phyloP scores from a whole-genome alignment of 2,888 invertebrate species.

The Trissolcus japonicus region DNA sequence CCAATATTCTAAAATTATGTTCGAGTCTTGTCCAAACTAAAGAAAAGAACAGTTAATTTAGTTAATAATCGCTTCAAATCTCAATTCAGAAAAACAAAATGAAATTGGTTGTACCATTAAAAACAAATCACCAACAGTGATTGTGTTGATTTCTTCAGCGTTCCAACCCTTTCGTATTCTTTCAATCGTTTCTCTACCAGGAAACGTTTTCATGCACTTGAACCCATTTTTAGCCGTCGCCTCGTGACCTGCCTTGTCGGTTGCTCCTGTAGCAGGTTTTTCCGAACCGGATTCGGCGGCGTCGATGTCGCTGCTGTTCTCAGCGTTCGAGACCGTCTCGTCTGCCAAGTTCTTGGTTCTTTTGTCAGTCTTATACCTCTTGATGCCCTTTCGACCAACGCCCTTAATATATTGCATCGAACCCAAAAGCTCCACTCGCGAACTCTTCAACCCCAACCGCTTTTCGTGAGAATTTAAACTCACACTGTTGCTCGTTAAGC shows the following conservation, averaged over 20 bases:
- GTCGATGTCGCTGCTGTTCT: conserved; percentile 80
- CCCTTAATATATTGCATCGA: conserved; percentile 72
- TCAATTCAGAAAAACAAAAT: neutral
- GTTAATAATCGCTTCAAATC: neutral
- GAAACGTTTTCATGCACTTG: conserved; percentile 61
- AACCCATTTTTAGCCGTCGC: conserved; percentile 57
- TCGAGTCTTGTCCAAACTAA: conserved; percentile 85
- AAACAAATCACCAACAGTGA: conserved; percentile 93
- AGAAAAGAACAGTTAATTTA: conserved; percentile 42
- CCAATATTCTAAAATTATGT: conserved; percentile 87
- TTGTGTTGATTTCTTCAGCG: conserved; percentile 83
- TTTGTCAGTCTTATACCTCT: conserved; percentile 73
- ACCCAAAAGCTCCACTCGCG: conserved; percentile 77
- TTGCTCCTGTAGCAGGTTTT: conserved; percentile 73
- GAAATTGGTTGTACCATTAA: conserved; percentile 81
- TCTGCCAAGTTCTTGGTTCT: conserved; percentile 64
- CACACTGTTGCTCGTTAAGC: conserved; percentile 86
- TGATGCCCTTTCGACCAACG: conserved; percentile 73
- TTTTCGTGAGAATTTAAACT: conserved; percentile 87
- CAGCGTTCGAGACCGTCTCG: conserved; percentile 68
- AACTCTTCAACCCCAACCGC: conserved; percentile 80
- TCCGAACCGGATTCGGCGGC: conserved; percentile 76
- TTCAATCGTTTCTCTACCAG: conserved; percentile 75
- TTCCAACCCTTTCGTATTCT: conserved; percentile 85
- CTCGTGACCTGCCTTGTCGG: conserved; percentile 61